Evolutionary conservation across 2,888 invertebrate genomes (phyloP).

Genomic region (Cryptus viduatorius): DNA sequence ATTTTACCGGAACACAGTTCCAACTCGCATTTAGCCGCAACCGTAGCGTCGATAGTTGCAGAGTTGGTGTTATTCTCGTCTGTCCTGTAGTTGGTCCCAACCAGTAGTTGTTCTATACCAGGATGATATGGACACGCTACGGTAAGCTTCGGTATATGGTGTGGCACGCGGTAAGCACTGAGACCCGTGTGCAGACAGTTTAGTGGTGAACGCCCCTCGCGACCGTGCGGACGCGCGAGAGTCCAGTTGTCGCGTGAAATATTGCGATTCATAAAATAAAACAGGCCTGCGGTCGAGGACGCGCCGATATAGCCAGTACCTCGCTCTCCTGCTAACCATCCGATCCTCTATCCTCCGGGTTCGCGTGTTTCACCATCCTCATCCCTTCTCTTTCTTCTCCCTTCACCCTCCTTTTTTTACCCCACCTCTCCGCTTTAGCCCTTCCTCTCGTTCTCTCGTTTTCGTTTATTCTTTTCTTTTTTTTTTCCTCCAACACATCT

Average conservation of each 20-base stretch:
- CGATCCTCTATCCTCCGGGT: conserved; percentile 71
- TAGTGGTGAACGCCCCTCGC: conserved; percentile 82
- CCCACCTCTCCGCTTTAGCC: conserved; percentile 35
- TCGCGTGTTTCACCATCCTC: conserved; percentile 65
- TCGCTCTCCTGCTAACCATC: conserved; percentile 78
- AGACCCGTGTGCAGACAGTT: conserved; percentile 82
- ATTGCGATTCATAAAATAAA: conserved; percentile 85
- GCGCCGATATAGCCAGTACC: conserved; percentile 80
- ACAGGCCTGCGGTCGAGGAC: conserved; percentile 84
- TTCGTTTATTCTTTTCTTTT: conserved; percentile 32
- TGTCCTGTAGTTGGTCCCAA: neutral
- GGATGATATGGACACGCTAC: conserved; percentile 50
- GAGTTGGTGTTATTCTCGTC: neutral
- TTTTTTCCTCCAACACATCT: conserved; percentile 62
- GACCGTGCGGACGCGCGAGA: conserved; percentile 66
- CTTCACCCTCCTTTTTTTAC: conserved; percentile 16
- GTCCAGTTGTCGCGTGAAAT: conserved; percentile 85
- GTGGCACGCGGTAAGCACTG: conserved; percentile 80
- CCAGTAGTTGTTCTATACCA: neutral
- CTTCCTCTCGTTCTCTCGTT: conserved; percentile 28
- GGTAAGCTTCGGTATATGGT: conserved; percentile 76
- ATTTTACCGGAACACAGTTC: neutral
- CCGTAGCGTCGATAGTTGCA: neutral
- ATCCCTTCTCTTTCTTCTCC: conserved; percentile 48
- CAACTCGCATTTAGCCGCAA: neutral